Evolutionary conservation across 2,888 invertebrate species (phyloP).

Genomic region (Ferdinandea cuprea): DNA sequence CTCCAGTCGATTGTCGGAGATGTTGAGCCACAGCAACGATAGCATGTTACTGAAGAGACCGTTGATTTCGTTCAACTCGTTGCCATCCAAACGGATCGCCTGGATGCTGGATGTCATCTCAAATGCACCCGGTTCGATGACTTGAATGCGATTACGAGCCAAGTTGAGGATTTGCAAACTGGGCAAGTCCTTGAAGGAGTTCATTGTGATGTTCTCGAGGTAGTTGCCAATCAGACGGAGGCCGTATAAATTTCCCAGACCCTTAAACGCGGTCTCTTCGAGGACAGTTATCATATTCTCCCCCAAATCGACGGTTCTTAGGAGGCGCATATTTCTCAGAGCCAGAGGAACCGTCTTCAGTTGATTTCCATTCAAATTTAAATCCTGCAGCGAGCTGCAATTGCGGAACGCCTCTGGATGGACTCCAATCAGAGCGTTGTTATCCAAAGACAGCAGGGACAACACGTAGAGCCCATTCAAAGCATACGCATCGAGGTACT

Average conservation of each 20-base stretch:
- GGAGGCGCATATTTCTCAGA: conserved; percentile 91
- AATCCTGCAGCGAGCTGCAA: conserved; percentile 94
- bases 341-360: conserved; percentile 92
- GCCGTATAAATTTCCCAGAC: conserved; percentile 93
- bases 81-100: conserved; percentile 93
- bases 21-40: conserved; percentile 93
- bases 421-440: conserved; percentile 92
- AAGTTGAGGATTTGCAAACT: conserved; percentile 93
- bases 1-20: conserved; percentile 94
- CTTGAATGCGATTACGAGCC: conserved; percentile 91
- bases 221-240: conserved; percentile 95
- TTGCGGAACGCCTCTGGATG: conserved; percentile 95
- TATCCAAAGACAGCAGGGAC: conserved; percentile 92
- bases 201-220: conserved; percentile 91
- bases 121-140: conserved; percentile 92
- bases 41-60: conserved; percentile 93
- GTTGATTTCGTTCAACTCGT: conserved; percentile 91
- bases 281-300: conserved; percentile 93
- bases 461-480: conserved; percentile 94
- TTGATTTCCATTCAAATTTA: conserved; percentile 94
- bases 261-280: conserved; percentile 91
- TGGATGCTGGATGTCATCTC: conserved; percentile 91
- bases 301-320: conserved; percentile 94
- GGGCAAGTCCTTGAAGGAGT: conserved; percentile 90
- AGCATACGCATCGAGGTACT: conserved; percentile 92